Evolutionary conservation across 92 coral and sea anemone genomes (phyloP), one percentile per base, ranked within the genome.

Genomic region (Montipora capitata): DNA sequence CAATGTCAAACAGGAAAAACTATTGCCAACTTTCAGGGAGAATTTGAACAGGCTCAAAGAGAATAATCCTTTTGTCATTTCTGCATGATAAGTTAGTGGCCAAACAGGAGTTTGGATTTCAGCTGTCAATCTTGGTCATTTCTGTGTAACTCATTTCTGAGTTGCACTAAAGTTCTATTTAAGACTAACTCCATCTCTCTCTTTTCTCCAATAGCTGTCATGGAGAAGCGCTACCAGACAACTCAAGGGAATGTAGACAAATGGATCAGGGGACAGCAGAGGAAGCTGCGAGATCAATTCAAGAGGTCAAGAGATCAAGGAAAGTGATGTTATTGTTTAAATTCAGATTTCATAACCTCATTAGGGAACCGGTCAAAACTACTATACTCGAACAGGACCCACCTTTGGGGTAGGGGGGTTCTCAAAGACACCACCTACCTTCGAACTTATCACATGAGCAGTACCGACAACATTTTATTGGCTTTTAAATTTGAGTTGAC

Each of bases 191-290:
- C 38, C 69, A 85, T 48, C 70, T 42, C 61, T 77, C 11, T 40
- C 3, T 82, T 82, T 35, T 15, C 62, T 68, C 43, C 13, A 52
- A 41, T 42, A 82, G 86, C 77, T 82, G 66, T 87, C 42, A 79
- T 78, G 85, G 85, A 78, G 73, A 87, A 79, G 80, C 64, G 77
- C 4, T 87, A 67, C 64, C 71, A 87, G 49, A 48, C 54, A 56
- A 7, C 56, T 3, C 42, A 57, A 40, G 52, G 61, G 20, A 45
- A 68, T 38, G 72, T 68, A 52, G 91, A 87, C 85, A 69, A 87
- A 77, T 68, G 83, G 85, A 71, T 79, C 52, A 51, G 86, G 49
- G 91, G 91, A n/a, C 91, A 87, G 70, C 91, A 87, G 64, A 78
- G 85, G 56, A 87, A 87, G 57, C 63, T 87, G 63, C 20, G 74